Evolutionary conservation across 1,140 invertebrate genomes (phyloP).

Genomic region (Hylyphantes graminicola): DNA sequence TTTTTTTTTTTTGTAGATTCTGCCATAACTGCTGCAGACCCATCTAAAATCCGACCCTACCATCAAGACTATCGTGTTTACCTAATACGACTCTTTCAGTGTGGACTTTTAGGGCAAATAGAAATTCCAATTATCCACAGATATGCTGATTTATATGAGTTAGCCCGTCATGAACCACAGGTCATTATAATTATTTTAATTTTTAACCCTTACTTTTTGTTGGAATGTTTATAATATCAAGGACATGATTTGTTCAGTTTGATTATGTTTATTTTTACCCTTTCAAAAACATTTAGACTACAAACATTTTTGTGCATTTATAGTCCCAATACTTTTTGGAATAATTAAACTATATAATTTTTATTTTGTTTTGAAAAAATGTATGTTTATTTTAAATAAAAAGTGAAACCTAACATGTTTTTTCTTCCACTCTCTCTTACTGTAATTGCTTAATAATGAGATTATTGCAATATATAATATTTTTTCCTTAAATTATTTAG

Average conservation of each 20-base stretch:
- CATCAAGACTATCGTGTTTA: constrained; percentile 52
- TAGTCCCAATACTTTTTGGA: background rate
- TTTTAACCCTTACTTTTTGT: background rate
- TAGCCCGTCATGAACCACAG: constrained; percentile 80
- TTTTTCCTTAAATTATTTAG: background rate
- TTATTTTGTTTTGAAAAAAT: too few species aligned
- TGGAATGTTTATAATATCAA: background rate
- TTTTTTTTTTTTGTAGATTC: constrained; percentile 35
- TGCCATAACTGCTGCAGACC: constrained; percentile 29
- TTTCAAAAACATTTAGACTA: too few species aligned
- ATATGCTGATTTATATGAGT: constrained; percentile 90
- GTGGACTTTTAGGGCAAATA: constrained; percentile 67
- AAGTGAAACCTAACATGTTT: too few species aligned
- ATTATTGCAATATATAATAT: background rate
- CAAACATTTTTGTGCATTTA: too few species aligned
- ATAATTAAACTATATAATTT: too few species aligned
- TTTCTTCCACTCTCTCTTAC: too few species aligned
- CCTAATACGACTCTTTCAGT: constrained; percentile 63
- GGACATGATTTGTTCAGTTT: too few species aligned
- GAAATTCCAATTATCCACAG: constrained; percentile 86
- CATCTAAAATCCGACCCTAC: constrained; percentile 18
- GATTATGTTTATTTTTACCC: too few species aligned
- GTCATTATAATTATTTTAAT: constrained; percentile 23
- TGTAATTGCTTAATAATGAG: too few species aligned
- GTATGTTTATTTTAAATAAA: too few species aligned